Conservation (phyloP, 2,888 invertebrate genomes). For the Drepana falcataria region DNA sequence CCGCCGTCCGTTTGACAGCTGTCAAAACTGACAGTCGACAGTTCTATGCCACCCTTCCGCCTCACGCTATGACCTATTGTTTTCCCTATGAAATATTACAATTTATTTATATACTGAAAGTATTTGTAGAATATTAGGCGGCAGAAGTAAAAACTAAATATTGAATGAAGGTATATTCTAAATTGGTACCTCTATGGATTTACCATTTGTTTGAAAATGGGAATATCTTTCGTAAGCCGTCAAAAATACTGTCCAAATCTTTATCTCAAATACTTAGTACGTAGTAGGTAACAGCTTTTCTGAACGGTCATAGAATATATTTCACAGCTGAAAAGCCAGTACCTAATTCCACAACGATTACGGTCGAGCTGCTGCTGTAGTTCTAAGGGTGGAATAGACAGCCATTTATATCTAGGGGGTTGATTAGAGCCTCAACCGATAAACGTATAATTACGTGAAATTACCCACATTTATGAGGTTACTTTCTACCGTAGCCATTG, state of each 20-base stretch:
- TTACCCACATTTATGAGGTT: too few relatives aligned
- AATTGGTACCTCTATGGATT: too few relatives aligned
- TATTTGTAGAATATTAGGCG: background rate
- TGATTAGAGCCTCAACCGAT: too few relatives aligned
- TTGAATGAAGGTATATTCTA: too few relatives aligned
- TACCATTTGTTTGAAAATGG: too few relatives aligned
- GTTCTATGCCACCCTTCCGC: constrained; percentile 25
- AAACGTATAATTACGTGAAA: too few relatives aligned
- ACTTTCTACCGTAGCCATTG: too few relatives aligned
- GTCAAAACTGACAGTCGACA: constrained; percentile 37
- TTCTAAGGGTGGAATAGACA: too few relatives aligned
- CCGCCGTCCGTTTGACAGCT: constrained; percentile 17
- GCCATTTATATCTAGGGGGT: too few relatives aligned
- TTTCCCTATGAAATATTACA: background rate
- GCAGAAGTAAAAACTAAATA: background rate
- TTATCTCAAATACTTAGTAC: too few relatives aligned
- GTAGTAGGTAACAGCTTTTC: background rate
- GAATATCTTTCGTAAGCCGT: too few relatives aligned
- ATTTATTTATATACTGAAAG: background rate
- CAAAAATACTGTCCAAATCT: too few relatives aligned
- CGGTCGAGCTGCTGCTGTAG: background rate
- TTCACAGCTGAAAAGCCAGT: background rate
- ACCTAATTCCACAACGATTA: constrained; percentile 1
- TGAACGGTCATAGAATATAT: background rate
- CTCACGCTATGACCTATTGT: background rate